A percentile compares a stretch with the other conserved stretches of the same genome.
Conservation (phyloP, 1,140 invertebrate species). For the Battus philenor region DNA sequence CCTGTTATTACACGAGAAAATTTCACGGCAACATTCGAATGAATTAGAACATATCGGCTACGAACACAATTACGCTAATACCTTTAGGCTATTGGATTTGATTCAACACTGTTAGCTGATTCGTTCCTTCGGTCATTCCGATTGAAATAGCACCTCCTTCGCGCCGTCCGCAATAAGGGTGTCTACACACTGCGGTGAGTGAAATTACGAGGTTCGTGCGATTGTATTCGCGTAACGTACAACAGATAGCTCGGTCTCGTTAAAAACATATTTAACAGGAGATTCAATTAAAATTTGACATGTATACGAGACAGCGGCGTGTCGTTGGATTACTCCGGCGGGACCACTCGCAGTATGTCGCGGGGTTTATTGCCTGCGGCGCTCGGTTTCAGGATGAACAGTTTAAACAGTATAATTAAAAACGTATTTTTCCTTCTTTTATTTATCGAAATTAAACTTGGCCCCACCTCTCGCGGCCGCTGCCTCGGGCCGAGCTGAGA, state of each 20-base stretch:
- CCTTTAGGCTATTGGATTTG: too few species aligned
- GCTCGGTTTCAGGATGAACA: neutral
- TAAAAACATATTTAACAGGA: constrained; percentile 49
- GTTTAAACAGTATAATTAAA: constrained; percentile 2
- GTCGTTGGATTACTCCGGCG: constrained; percentile 8
- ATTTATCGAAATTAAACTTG: too few species aligned
- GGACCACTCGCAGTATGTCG: constrained; percentile 11
- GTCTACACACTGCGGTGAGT: constrained; percentile 1
- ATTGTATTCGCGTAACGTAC: constrained; percentile 16
- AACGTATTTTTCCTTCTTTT: neutral
- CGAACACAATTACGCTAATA: too few species aligned
- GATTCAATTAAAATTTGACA: constrained; percentile 66
- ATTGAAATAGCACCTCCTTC: too few species aligned
- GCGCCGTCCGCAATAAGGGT: neutral
- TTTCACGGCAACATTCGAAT: too few species aligned
- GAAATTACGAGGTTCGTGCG: constrained; percentile 9
- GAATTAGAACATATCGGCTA: too few species aligned
- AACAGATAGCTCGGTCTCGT: constrained; percentile 30
- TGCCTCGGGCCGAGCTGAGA: too few species aligned
- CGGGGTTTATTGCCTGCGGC: constrained; percentile 16
- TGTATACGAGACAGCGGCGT: constrained; percentile 32
- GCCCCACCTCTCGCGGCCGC: too few species aligned
- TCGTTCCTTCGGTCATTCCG: too few species aligned
- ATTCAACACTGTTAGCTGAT: too few species aligned
- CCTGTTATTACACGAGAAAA: too few species aligned